Evolutionary conservation across 2,888 invertebrate genomes (phyloP).

Genomic region (Harpagoxenus sublaevis): DNA sequence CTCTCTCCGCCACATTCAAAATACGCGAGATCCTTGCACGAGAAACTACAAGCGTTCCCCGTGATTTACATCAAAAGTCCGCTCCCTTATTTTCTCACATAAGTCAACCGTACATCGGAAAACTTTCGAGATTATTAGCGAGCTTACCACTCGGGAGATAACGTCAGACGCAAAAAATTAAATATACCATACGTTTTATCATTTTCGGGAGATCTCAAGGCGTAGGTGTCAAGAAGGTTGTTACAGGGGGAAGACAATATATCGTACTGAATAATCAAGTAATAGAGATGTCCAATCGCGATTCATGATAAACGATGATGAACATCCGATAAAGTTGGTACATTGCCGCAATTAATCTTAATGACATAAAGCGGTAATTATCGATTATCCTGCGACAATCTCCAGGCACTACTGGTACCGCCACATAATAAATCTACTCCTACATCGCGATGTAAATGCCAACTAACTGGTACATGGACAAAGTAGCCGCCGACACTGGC

Average conservation of each 20-base stretch:
- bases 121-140: background rate
- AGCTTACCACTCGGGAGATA: background rate
- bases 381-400: constrained; percentile 63
- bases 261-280: background rate
- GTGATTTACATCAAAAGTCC: background rate
- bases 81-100: background rate
- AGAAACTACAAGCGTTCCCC: background rate
- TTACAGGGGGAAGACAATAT: background rate
- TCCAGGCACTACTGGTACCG: constrained; percentile 14
- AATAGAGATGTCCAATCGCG: constrained; percentile 26
- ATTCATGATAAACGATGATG: constrained; percentile 33
- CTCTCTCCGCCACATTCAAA: constrained; percentile 3
- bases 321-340: constrained; percentile 30
- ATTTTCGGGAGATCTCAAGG: background rate
- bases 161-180: background rate
- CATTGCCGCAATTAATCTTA: constrained; percentile 50
- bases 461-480: constrained; percentile 30
- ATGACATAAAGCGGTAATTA: constrained; percentile 54
- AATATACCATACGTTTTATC: background rate
- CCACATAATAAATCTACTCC: constrained; percentile 52
- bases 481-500: constrained; percentile 39
- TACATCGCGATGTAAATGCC: constrained; percentile 32
- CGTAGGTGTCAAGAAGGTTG: background rate
- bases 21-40: background rate
- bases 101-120: background rate